Evolutionary conservation across 1,140 invertebrate genomes (phyloP).

Genomic region (Bathynomus jamesi): DNA sequence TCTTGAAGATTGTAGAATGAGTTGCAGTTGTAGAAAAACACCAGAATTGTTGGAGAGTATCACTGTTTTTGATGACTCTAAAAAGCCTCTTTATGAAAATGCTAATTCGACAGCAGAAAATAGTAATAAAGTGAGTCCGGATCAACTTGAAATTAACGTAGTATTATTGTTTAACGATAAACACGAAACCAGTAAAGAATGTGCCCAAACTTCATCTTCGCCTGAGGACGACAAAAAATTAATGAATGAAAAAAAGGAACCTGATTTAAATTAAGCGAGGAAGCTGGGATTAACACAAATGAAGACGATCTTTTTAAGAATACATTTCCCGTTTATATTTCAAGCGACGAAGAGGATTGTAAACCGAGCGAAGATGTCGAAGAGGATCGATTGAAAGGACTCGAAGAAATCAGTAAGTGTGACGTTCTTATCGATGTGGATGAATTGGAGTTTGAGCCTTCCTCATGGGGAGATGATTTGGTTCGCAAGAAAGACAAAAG

Average conservation of each 20-base stretch:
- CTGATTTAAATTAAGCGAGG: too few relatives aligned
- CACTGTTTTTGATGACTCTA: neutral
- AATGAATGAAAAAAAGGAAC: neutral
- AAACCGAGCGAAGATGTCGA: neutral
- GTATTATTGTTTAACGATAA: neutral
- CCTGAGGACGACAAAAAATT: neutral
- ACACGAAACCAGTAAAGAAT: neutral
- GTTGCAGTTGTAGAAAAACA: neutral
- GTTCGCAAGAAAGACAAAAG: neutral
- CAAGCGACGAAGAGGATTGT: neutral
- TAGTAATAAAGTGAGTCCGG: neutral
- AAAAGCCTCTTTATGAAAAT: too few relatives aligned
- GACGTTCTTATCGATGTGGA: neutral
- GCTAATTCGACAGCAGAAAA: too few relatives aligned
- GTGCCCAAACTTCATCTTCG: neutral
- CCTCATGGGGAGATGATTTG: neutral
- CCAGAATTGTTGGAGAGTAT: neutral
- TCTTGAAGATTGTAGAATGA: neutral
- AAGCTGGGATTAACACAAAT: too few relatives aligned
- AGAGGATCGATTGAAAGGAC: neutral
- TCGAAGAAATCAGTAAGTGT: neutral
- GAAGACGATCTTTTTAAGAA: neutral
- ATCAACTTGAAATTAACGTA: neutral
- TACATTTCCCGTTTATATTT: neutral
- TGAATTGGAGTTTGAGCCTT: neutral